phyloP scores from a whole-genome alignment of 2,888 invertebrate genomes.

The Heliconius charithonia region DNA sequence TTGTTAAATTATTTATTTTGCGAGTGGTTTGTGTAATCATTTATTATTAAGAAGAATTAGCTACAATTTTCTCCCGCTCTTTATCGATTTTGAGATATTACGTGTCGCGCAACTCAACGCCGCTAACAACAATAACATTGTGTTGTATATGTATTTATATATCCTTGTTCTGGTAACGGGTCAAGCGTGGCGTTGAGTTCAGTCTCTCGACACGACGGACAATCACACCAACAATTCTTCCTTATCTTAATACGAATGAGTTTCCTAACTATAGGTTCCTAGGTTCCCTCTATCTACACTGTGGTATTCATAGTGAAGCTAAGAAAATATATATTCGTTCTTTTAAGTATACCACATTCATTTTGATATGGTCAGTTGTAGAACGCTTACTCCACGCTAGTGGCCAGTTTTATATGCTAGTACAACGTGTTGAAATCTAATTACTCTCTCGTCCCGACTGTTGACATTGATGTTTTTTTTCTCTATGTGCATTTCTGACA shows the following conservation, averaged over 20 bases:
- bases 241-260: no score
- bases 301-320: no score
- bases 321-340: background rate
- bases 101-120: background rate
- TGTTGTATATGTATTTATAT: no score
- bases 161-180: no score
- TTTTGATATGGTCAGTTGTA: constrained; percentile 43
- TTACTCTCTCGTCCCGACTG: constrained; percentile 47
- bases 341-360: constrained; percentile 21
- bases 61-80: no score
- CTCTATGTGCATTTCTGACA: constrained; percentile 38
- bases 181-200: no score
- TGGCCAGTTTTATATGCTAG: constrained; percentile 49
- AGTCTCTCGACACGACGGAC: no score
- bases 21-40: background rate
- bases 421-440: constrained; percentile 52
- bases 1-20: constrained; percentile 21
- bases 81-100: background rate
- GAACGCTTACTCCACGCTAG: constrained; percentile 49
- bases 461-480: constrained; percentile 43
- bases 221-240: no score
- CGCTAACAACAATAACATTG: no score
- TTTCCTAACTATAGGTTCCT: no score
- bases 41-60: no score
- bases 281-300: no score